Conservation (phyloP, 2,113 vertebrate species). For the Mobula hypostoma region DNA sequence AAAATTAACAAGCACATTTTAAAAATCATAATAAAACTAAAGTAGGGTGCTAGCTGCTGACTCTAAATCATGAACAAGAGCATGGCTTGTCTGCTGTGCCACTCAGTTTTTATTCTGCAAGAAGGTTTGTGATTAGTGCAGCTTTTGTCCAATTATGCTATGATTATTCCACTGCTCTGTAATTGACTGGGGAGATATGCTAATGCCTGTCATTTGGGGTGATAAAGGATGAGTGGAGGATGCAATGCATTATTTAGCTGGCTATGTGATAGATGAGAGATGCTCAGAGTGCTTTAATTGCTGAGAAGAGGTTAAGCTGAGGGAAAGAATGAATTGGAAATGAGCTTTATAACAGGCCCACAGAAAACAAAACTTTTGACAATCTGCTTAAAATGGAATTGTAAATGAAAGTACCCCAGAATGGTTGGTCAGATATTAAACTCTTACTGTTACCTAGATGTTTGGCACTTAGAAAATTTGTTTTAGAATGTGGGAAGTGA, state of each 20-base stretch:
- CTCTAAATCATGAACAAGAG: slow-evolving; percentile 64
- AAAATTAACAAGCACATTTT: not conserved
- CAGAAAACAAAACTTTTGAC: slow-evolving; percentile 27
- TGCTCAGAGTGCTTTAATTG: slow-evolving; percentile 96
- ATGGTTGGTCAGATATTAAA: not conserved
- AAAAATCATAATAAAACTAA: slow-evolving; percentile 44
- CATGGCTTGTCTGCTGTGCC: slow-evolving; percentile 81
- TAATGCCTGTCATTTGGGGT: slow-evolving; percentile 99
- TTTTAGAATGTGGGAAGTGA: no score
- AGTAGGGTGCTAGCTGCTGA: slow-evolving; percentile 48
- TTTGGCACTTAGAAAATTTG: no score
- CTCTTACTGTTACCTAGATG: not conserved
- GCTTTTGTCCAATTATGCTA: slow-evolving; percentile 98
- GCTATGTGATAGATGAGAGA: slow-evolving; percentile 97
- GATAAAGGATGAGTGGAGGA: slow-evolving; percentile 97
- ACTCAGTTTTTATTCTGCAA: slow-evolving; percentile 67
- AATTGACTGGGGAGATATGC: slow-evolving; percentile 99
- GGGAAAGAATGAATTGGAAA: slow-evolving; percentile 97
- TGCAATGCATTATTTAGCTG: slow-evolving; percentile 99
- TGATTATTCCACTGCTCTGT: slow-evolving; percentile 97
- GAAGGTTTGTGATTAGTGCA: slow-evolving; percentile 96
- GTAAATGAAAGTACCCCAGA: not conserved
- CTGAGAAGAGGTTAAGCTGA: slow-evolving; percentile 99
- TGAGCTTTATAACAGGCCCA: slow-evolving; percentile 59
- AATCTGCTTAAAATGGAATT: slow-evolving; percentile 25